Evolutionary conservation across 2,113 vertebrate species (phyloP), one percentile per base, ranked within the genome.

Genomic region (Stictonetta naevosa): DNA sequence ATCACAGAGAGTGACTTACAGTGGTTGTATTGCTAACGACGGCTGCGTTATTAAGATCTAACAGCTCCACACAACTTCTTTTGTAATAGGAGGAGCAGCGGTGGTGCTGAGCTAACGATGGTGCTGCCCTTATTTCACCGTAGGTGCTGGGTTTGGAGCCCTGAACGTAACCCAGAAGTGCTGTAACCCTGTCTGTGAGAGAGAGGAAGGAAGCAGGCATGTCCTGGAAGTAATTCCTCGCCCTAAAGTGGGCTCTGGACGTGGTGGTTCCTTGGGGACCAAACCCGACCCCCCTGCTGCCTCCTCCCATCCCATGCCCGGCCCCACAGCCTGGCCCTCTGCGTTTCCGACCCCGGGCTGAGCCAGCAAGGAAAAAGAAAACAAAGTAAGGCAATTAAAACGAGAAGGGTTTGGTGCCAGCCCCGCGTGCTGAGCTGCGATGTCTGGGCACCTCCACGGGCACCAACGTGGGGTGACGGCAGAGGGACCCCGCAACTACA

Each of bases 171-270:
- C 34, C 16, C 28, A 52, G 3, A n/a, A 38, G 38, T 44, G 60
- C 46, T 8, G 52, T 28, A 66, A 63, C 7, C 36, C 64, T 28
- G 28, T 14, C 52, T 38, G 42, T 29, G 31, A 40, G 21, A 53
- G 44, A 36, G 13, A 40, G 52, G 13, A 44, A 59, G 52, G 40
- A 33, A 56, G 36, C 7, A 34, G 29, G 6, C 26, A 6, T 10
- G 13, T 50, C 16, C 55, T 75, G 76, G n/a, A 16, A 34, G 21
- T 36, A 10, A n/a, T 76, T 78, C 40, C 34, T 48, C n/a, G 6
- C 25, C 16, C 17, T 48, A 28, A 38, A 0, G 3, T 13, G 7
- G 15, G 5, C 13, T 52, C 7, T 28, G 33, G 13, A 33, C 7
- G 5, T 34, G 62, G 14, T 8, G n/a, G 18, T 29, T 73, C 73